Base-by-base conservation (phyloP, 2,797 vertebrate species). In the Manis crassicaudata region DNA sequence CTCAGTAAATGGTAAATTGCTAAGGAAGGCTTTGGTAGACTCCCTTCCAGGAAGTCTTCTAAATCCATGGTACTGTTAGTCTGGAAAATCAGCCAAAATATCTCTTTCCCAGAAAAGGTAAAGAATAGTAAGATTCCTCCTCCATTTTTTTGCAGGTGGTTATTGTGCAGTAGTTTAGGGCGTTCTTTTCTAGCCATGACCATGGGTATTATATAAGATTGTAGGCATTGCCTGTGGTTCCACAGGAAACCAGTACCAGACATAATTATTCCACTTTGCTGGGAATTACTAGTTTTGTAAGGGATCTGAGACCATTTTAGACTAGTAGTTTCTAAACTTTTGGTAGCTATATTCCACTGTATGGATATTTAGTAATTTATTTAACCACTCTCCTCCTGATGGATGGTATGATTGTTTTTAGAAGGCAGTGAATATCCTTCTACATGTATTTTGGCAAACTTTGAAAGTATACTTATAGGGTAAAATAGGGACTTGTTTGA, bases 371-470 rank as follows among this genome's bases (percentile, higher is more conserved):
- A 73, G 27, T 83, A 88, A 80, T 62, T 86, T 90, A 87, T n/a
- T 88, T 84, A 89, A 67, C 84, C 29, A 27, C 40, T 88, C 8
- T 23, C 14, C 16, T 46, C 14, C 32, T 88, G 32, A 50, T 76
- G 46, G 20, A 25, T 68, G 23, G 32, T 79, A 46, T 72, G 58
- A 13, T 77, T 81, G 79, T 77, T 87, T 87, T 93, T 21, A 77
- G 62, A 50, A 54, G 62, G 37, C 43, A 95, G 35, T 40, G 18
- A 90, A 21, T 81, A 46, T 85, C 23, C 29, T 50, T 68, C 40
- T 80, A 9, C 27, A 18, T 92, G 13, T 96, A 40, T 92, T 88
- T 94, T 93, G 58, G 17, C 60, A 87, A 46, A 81, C 37, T 88
- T 91, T 79, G 0, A 23, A 77, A 76, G 10, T 82, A 32, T 86